Conservation (phyloP, 2,797 vertebrate species). For the Gallinago nigripennis region DNA sequence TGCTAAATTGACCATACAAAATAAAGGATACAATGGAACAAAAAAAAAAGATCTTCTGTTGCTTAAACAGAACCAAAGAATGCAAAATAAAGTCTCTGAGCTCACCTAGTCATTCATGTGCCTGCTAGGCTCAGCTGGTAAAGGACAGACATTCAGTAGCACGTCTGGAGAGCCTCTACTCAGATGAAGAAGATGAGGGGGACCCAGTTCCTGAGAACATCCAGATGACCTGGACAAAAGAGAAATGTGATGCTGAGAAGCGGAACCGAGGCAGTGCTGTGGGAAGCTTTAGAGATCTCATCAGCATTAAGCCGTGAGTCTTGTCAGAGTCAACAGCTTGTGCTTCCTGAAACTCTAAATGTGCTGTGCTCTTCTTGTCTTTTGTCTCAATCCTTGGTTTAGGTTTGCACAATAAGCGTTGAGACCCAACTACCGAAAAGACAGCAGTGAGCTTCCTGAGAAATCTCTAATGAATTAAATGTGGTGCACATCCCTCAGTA, state of each 20-base stretch:
- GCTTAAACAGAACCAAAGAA: background rate
- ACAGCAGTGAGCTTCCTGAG: background rate
- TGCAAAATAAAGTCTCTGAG: background rate
- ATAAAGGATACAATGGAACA: background rate
- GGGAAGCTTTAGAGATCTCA: slow-evolving; percentile 93
- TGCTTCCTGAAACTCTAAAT: background rate
- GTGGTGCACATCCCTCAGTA: background rate
- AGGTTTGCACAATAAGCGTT: background rate
- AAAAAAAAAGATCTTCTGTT: background rate
- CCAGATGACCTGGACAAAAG: slow-evolving; percentile 97
- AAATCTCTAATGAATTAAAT: background rate
- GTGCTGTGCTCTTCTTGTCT: background rate
- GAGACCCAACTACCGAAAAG: background rate
- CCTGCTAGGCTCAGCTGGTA: slow-evolving; percentile 89
- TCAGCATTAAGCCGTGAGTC: slow-evolving; percentile 96
- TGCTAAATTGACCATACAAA: background rate
- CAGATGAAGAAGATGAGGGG: slow-evolving; percentile 91
- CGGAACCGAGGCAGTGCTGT: slow-evolving; percentile 83
- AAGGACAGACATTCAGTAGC: slow-evolving; percentile 95
- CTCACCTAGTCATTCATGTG: background rate
- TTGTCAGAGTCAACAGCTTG: background rate
- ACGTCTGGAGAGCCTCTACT: slow-evolving; percentile 92
- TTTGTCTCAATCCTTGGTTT: background rate
- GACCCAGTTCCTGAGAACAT: slow-evolving; percentile 87
- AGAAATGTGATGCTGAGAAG: slow-evolving; percentile 87